A percentile compares a stretch with the other conserved stretches of the same genome.
phyloP scores from a whole-genome alignment of 2,888 invertebrate genomes.

The Ptychoptera contaminata region DNA sequence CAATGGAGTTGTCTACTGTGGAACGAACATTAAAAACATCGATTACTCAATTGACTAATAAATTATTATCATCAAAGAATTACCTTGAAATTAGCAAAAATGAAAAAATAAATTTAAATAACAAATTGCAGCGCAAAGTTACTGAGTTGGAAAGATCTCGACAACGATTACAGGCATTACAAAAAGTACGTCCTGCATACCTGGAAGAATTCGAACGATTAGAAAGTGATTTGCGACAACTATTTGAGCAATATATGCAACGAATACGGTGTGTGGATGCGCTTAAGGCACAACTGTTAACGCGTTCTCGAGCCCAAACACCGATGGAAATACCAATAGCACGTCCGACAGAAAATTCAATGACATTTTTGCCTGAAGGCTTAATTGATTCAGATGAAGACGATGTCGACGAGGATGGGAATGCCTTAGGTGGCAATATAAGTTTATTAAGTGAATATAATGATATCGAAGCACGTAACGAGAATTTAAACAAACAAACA shows the following conservation, averaged over 20 bases:
- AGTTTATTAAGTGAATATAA: too few relatives aligned
- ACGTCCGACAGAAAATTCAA: slow-evolving; percentile 24
- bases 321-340: slow-evolving; percentile 21
- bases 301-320: slow-evolving; percentile 18
- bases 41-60: slow-evolving; percentile 47
- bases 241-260: slow-evolving; percentile 78
- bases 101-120: slow-evolving; percentile 76
- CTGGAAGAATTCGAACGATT: slow-evolving; percentile 87
- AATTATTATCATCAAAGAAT: slow-evolving; percentile 54
- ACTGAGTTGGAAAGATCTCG: slow-evolving; percentile 84
- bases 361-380: slow-evolving; percentile 25
- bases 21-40: slow-evolving; percentile 66
- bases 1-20: slow-evolving; percentile 68
- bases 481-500: too few relatives aligned
- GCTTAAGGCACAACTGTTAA: slow-evolving; percentile 64
- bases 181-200: slow-evolving; percentile 92
- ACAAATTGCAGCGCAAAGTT: slow-evolving; percentile 80
- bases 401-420: slow-evolving; percentile 23
- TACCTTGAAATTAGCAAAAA: slow-evolving; percentile 74
- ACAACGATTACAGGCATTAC: slow-evolving; percentile 81
- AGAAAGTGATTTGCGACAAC: slow-evolving; percentile 65
- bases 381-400: slow-evolving; percentile 20
- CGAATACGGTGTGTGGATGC: slow-evolving; percentile 79
- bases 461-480: too few relatives aligned
- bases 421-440: slow-evolving; percentile 5